phyloP scores from a whole-genome alignment of 1,140 invertebrate genomes.

The Bactericera cockerelli region DNA sequence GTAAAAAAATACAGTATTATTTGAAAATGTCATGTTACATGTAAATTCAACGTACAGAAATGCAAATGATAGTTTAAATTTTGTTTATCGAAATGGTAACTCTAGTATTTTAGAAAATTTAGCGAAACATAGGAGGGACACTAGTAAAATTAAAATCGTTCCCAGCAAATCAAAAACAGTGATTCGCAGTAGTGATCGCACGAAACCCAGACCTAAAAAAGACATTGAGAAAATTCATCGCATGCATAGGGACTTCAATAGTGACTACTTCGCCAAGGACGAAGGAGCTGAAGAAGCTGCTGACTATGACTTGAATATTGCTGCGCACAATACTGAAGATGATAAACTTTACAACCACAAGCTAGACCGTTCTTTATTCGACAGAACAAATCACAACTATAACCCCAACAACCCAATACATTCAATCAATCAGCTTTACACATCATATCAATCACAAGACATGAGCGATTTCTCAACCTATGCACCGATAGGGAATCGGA shows the following conservation, averaged over 20 bases:
- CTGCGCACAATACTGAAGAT: neutral
- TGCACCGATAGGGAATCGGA: neutral
- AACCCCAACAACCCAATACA: neutral
- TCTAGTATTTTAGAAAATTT: no score
- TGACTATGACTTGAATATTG: neutral
- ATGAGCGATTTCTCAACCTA: neutral
- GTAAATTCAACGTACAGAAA: no score
- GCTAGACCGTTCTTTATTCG: neutral
- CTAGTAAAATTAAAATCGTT: no score
- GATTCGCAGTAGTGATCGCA: no score
- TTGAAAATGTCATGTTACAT: no score
- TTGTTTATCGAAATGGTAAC: no score
- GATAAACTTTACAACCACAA: neutral
- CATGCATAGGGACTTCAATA: neutral
- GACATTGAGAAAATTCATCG: neutral
- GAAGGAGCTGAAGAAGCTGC: neutral
- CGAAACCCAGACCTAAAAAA: no score
- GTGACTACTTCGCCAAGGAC: neutral
- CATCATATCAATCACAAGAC: slow-evolving; percentile 1
- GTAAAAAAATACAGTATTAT: no score
- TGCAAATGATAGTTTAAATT: no score
- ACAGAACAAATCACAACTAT: slow-evolving; percentile 1
- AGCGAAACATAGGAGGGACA: no score
- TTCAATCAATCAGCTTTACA: neutral
- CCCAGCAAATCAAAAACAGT: no score